Base-by-base conservation (phyloP, 2,888 invertebrate species). In the Ectropis crepuscularia region DNA sequence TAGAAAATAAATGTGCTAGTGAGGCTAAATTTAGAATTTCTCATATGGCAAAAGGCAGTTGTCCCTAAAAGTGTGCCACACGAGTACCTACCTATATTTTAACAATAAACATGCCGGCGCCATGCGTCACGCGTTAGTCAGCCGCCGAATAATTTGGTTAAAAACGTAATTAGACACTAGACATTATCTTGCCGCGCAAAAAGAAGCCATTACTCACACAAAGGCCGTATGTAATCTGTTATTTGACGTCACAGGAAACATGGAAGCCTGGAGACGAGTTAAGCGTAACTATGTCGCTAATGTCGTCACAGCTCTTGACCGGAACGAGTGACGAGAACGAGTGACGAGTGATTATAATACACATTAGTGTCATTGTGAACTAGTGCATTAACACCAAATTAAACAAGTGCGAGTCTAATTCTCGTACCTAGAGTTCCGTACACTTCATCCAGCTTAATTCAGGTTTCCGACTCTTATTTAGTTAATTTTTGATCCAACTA, bases 161-260 rank as follows among this genome's bases (percentile, higher is more conserved):
- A 60, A 54, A 60, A 58, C 46, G 42, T 48, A 65, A 57, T 65
- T 65, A 61, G 45, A 61, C 41, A 10, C 8, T 47, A 48, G 8
- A 57, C 60, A 48, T 63, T 54, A 58, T 49, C 45, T 42, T 50
- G 47, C 12, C 46, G 10, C 12, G 37, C 39, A 58, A 54, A 53
- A 49, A 51, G 61, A 42, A 61, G 62, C 57, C 45, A 66, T 48
- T 48, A 65, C 66, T 65, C 43, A 53, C 48, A 66, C 64, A 68
- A 65, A 67, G 51, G 63, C 55, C 59, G 63, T 67, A 74, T 62
- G 66, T 69, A 72, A 59, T 65, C 69, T 59, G 65, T 53, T 60
- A 48, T 50, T 61, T 64, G 65, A 70, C 65, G 67, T 67, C 63
- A 67, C 47, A 49, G 58, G 63, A 28, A 45, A 45, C 53, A 46